phyloP scores from a whole-genome alignment of 35 echinoderm and acorn worm species.

The Apostichopus californicus region DNA sequence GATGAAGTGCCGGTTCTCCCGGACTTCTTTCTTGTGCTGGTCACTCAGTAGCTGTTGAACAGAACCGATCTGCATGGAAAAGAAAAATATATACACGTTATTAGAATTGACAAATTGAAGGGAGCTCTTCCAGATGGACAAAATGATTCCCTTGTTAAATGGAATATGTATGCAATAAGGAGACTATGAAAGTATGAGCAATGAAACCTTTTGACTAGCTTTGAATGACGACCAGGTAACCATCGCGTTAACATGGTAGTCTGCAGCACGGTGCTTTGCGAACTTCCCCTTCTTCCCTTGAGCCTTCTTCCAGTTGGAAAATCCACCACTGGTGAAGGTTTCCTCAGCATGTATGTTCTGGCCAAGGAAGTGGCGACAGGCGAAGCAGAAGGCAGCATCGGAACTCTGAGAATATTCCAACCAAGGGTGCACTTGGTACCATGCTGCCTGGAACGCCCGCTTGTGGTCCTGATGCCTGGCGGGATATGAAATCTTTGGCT shows the following conservation, averaged over 20 bases:
- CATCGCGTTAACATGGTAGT: conserved; percentile 41
- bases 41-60: conserved; percentile 30
- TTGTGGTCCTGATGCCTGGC: neutral
- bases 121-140: conserved; percentile 8
- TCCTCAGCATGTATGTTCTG: conserved; percentile 34
- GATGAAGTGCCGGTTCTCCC: conserved; percentile 18
- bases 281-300: conserved; percentile 48
- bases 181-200: neutral
- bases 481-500: conserved; percentile 41
- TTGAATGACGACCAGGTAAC: conserved; percentile 45
- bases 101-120: conserved; percentile 3
- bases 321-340: conserved; percentile 32
- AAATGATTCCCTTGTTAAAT: conserved; percentile 22
- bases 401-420: conserved; percentile 26
- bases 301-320: conserved; percentile 44
- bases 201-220: neutral
- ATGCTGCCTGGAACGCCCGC: neutral
- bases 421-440: neutral
- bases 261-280: conserved; percentile 31
- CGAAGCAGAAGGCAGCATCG: conserved; percentile 27
- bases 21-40: neutral
- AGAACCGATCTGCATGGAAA: conserved; percentile 38
- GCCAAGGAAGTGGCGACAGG: conserved; percentile 32
- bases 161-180: conserved; percentile 15
- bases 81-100: neutral